Conservation (phyloP, 2,797 vertebrate species). For the Perdix hodgsoniae region DNA sequence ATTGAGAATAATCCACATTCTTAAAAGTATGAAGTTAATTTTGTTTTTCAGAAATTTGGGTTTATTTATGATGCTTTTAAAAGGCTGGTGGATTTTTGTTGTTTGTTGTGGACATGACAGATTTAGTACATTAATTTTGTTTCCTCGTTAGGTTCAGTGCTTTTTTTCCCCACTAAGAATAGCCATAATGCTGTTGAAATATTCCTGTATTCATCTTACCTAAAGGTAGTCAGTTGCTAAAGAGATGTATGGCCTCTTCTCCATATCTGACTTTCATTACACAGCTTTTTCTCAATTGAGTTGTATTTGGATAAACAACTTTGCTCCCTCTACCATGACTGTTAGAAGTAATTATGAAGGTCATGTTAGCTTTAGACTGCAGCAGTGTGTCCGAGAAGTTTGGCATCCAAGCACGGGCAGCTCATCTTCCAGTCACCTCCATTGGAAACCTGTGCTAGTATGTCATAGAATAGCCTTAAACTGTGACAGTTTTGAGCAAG, state of each 20-base stretch:
- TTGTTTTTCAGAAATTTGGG: neutral
- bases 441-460: rapidly evolving
- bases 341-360: rapidly evolving
- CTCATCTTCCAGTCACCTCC: rapidly evolving
- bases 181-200: neutral
- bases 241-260: neutral
- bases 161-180: neutral
- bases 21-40: neutral
- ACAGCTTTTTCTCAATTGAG: neutral
- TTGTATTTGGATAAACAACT: neutral
- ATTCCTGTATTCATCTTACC: neutral
- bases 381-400: neutral
- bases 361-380: neutral
- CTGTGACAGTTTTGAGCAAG: neutral
- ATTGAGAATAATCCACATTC: neutral
- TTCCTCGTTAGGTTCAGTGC: neutral
- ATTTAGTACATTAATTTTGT: neutral
- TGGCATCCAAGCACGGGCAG: neutral
- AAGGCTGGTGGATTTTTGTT: neutral
- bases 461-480: rapidly evolving
- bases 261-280: neutral
- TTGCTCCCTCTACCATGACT: neutral
- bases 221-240: neutral
- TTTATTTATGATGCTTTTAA: neutral
- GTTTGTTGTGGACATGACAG: neutral